Conservation (phyloP, 2,113 vertebrate genomes). For the Seriola aureovittata region DNA sequence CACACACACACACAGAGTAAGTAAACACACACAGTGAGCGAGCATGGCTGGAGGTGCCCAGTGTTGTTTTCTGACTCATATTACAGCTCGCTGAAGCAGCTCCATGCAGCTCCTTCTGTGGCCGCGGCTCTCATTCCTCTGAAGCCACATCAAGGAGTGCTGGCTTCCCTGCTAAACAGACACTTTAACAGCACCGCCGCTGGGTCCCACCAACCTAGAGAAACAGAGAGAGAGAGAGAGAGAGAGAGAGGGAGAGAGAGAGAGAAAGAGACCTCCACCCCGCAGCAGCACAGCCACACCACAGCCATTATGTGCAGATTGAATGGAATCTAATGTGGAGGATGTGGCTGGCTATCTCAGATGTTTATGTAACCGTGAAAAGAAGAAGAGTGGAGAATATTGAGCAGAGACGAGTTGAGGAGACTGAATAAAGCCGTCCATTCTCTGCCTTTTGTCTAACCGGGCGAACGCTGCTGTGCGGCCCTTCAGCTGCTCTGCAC, state of each 20-base stretch:
- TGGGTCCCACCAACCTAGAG: constrained; percentile 66
- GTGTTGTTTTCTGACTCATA: constrained; percentile 72
- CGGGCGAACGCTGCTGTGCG: constrained; percentile 33
- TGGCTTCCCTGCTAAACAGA: constrained; percentile 74
- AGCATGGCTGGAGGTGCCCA: constrained; percentile 67
- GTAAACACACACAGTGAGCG: constrained; percentile 37
- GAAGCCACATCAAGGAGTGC: constrained; percentile 79
- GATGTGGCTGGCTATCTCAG: constrained; percentile 68
- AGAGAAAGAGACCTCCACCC: constrained; percentile 41
- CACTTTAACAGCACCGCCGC: constrained; percentile 55
- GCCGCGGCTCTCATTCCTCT: constrained; percentile 74
- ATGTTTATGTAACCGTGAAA: constrained; percentile 65
- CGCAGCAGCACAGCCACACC: constrained; percentile 48
- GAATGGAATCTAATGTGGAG: constrained; percentile 68
- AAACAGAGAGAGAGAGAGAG: constrained; percentile 2
- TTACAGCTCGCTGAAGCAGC: constrained; percentile 61
- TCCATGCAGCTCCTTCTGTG: constrained; percentile 64
- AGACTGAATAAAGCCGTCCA: constrained; percentile 44
- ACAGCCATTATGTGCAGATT: constrained; percentile 69
- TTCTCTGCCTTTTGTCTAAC: constrained; percentile 49
- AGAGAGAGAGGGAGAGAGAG: constrained; percentile 14
- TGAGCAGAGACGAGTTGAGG: constrained; percentile 30
- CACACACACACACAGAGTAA: neutral
- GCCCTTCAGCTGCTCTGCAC: constrained; percentile 36
- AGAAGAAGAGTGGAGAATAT: constrained; percentile 41